These are phyloP conservation scores for Muntiacus muntjak DNA, from an alignment of 2,113 vertebrate species.

Conservation along the genomic window DNA sequence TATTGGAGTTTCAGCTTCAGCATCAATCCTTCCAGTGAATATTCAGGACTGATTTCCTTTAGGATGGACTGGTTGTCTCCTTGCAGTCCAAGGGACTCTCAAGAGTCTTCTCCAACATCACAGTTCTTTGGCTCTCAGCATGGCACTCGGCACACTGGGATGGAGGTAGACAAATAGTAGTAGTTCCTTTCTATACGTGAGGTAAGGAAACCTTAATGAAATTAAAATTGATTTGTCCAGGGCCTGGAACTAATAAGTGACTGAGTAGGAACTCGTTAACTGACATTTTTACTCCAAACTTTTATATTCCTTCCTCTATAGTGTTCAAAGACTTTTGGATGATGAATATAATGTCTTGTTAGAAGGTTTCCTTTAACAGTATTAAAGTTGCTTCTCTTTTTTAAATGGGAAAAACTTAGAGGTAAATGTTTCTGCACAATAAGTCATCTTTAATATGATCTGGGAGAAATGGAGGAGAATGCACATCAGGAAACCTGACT, in stretches of 20 bases:
- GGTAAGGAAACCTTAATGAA: not conserved
- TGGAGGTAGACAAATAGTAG: not conserved
- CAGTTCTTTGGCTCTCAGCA: not conserved
- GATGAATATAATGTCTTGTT: not conserved
- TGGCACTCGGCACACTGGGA: not conserved
- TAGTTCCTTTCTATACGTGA: not conserved
- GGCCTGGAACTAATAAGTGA: not conserved
- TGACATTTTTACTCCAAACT: not conserved
- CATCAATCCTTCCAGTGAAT: not conserved
- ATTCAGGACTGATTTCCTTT: not conserved
- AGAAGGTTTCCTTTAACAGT: slow-evolving; percentile 33
- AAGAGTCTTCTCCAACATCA: not conserved
- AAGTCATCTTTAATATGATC: not conserved
- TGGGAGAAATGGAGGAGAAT: not conserved
- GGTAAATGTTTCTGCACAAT: not conserved
- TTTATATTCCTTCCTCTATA: not conserved
- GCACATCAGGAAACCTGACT: not conserved
- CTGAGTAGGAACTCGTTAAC: not conserved
- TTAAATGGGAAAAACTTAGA: not conserved
- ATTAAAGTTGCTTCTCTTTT: not conserved
- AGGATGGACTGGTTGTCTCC: not conserved
- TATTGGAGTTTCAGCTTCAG: not conserved
- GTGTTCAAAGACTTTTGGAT: not conserved
- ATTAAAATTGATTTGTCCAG: not conserved
- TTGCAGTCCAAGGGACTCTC: not conserved